Evolutionary conservation across 2,888 invertebrate species (phyloP), one percentile per base, ranked within the genome.

Genomic region (Cheiracanthium punctorium): DNA sequence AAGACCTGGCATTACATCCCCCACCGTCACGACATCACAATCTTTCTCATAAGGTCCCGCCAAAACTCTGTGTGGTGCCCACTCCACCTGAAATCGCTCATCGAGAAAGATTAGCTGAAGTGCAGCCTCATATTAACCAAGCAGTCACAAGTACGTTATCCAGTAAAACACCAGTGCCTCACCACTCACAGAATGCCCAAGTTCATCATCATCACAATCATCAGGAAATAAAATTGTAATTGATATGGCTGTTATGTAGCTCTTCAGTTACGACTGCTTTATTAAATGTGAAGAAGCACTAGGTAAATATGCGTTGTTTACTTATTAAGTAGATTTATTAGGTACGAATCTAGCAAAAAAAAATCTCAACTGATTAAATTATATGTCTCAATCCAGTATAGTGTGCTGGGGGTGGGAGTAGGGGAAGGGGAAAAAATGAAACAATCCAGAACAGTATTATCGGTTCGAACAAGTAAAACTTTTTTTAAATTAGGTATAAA

Each of bases 21-120:
- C 86, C 80, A 17, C 58, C 58, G 24, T 72, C 43, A 30, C 73
- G 52, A 28, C 75, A 65, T 24, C 64, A 28, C 24, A 48, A 29
- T 2, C 77, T 77, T 37, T 32, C 76, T 10, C 85, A 71, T 12
- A 75, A 75, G 71, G 73, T 41, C 0, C 81, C 77, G 1, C 81
- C 72, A 4, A 87, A 76, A 33, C 86, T 72, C 1, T 72, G 67
- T 32, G 32, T 48, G 28, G 48, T 72, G 14, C 86, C 86, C 30
- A 69, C 37, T 17, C 80, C 75, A 69, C 85, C 80, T 32, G 41
- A 71, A 48, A 30, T 80, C n/a, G 73, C 65, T 48, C 77, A 65
- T 48, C 29, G 65, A 64, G 80, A 80, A 70, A 80, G 75, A 80
- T 85, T 85, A 85, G 65, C 72, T 29, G 86, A 86, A 24, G 76